Percentiles rank a stretch among this genome's conserved stretches.
Conservation (phyloP, 2,797 vertebrate genomes). For the Propithecus deckenii region DNA sequence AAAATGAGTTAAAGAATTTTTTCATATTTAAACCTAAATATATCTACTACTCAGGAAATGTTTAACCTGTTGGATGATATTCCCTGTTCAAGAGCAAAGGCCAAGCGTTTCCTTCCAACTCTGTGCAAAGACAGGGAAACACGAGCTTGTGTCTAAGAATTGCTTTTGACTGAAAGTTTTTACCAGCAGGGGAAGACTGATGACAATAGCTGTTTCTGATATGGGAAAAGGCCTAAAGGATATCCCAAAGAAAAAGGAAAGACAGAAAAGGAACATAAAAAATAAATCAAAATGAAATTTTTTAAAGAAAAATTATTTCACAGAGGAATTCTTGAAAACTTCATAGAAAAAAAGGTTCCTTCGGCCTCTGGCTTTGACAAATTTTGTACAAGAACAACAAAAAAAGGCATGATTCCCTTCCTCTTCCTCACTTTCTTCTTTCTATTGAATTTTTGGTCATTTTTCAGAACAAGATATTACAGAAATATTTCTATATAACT, state of each 20-base stretch:
- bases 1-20: background rate
- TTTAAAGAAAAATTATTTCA: constrained; percentile 64
- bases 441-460: constrained; percentile 17
- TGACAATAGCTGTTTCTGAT: constrained; percentile 53
- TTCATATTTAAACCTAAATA: background rate
- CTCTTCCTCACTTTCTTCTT: constrained; percentile 7
- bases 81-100: background rate
- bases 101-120: background rate
- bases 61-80: background rate
- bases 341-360: constrained; percentile 52
- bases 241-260: constrained; percentile 22
- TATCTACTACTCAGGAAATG: background rate
- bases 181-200: constrained; percentile 9
- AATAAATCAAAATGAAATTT: constrained; percentile 70
- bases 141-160: background rate
- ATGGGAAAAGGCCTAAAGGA: constrained; percentile 30
- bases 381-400: constrained; percentile 18
- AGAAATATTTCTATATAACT: background rate
- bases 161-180: constrained; percentile 9
- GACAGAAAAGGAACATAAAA: constrained; percentile 58
- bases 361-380: constrained; percentile 38
- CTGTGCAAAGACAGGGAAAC: background rate
- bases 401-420: background rate
- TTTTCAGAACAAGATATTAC: constrained; percentile 25
- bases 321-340: constrained; percentile 57